Conservation (phyloP, 2,888 invertebrate species). For the Cheilosia variabilis region DNA sequence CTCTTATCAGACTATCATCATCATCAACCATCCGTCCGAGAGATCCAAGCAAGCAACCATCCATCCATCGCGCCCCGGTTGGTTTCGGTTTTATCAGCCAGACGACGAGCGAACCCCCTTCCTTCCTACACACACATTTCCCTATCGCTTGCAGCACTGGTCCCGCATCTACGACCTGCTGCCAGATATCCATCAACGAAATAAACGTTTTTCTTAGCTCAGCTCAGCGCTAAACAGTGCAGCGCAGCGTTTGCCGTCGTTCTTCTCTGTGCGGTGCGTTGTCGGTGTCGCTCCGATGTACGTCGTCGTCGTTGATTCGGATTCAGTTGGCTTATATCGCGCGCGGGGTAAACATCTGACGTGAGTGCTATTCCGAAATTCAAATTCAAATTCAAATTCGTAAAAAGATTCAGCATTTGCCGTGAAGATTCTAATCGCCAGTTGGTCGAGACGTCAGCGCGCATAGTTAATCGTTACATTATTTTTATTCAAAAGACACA, state of each 20-base stretch:
- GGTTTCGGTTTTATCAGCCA: slow-evolving; percentile 48
- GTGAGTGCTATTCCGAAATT: slow-evolving; percentile 24
- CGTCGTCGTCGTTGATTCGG: background rate
- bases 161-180: slow-evolving; percentile 72
- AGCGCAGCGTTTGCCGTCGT: slow-evolving; percentile 10
- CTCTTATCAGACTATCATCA: slow-evolving; percentile 68
- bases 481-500: slow-evolving; percentile 53
- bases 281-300: slow-evolving; percentile 40
- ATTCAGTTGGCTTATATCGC: slow-evolving; percentile 62
- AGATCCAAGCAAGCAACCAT: slow-evolving; percentile 26
- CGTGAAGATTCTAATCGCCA: slow-evolving; percentile 15
- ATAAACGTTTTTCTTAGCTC: slow-evolving; percentile 68
- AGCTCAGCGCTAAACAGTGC: slow-evolving; percentile 25
- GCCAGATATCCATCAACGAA: slow-evolving; percentile 74
- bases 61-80: slow-evolving; percentile 38
- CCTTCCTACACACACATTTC: slow-evolving; percentile 64
- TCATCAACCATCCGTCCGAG: slow-evolving; percentile 66
- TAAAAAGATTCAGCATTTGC: slow-evolving; percentile 16
- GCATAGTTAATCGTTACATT: background rate
- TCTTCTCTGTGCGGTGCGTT: slow-evolving; percentile 22
- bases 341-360: slow-evolving; percentile 69
- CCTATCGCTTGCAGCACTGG: slow-evolving; percentile 63
- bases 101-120: slow-evolving; percentile 57
- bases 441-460: background rate
- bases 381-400: slow-evolving; percentile 34